Percentiles rank a stretch among this genome's conserved stretches.
Evolutionary conservation across 2,113 vertebrate genomes (phyloP).

Genomic region (Coryphaenoides rupestris): DNA sequence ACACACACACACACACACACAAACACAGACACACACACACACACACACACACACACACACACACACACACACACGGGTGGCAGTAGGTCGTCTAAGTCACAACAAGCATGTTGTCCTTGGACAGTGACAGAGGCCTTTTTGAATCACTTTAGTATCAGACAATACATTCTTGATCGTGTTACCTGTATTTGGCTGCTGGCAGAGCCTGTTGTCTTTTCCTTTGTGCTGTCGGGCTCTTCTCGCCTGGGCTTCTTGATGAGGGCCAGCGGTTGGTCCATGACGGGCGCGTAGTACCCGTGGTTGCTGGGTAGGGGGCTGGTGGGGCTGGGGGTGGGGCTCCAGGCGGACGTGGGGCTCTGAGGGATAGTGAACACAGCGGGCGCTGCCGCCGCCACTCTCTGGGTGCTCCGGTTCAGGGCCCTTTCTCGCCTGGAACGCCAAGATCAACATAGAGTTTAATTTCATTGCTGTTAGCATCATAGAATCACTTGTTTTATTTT

Average conservation of each 20-base stretch:
- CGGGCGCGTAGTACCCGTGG: conserved; percentile 63
- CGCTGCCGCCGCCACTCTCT: conserved; percentile 41
- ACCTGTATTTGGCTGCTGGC: conserved; percentile 67
- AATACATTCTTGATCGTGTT: conserved; percentile 12
- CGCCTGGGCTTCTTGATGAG: conserved; percentile 77
- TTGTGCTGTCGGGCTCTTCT: conserved; percentile 52
- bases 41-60: conserved; percentile 2
- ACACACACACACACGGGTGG: not conserved
- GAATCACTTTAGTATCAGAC: not conserved
- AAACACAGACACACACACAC: not conserved
- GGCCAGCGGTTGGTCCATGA: conserved; percentile 75
- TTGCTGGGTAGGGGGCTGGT: conserved; percentile 56
- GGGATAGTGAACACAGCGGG: conserved; percentile 41
- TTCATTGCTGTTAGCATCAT: too few relatives aligned
- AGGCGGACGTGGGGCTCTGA: conserved; percentile 65
- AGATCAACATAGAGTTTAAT: not conserved
- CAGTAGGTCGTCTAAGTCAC: not conserved
- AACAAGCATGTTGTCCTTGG: not conserved
- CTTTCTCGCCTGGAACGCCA: conserved; percentile 67
- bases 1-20: not conserved
- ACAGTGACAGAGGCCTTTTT: not conserved
- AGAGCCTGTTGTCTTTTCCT: conserved; percentile 48
- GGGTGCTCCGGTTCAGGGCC: conserved; percentile 61
- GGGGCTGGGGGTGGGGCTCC: conserved; percentile 67
- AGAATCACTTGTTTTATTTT: not conserved